A percentile compares a stretch with the other conserved stretches of the same genome.
Conservation (phyloP, 2,113 vertebrate species). For the Tenrec ecaudatus region DNA sequence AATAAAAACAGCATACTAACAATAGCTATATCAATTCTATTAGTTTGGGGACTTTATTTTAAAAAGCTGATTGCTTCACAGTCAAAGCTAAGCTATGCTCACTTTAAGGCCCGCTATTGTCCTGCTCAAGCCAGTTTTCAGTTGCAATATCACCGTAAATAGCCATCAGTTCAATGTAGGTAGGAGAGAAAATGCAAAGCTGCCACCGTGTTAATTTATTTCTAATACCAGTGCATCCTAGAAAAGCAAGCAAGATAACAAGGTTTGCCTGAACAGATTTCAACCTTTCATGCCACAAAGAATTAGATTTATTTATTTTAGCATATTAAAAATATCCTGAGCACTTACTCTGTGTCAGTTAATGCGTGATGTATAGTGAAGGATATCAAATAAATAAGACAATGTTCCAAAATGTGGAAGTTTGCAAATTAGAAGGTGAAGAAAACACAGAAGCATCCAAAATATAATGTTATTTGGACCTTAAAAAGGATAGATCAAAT, state of each 20-base stretch:
- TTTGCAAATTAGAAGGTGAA: neutral
- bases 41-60: neutral
- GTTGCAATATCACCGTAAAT: slow-evolving; percentile 29
- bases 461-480: neutral
- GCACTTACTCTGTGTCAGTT: neutral
- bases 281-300: neutral
- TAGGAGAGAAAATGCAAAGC: slow-evolving; percentile 21
- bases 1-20: neutral
- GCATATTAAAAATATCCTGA: neutral
- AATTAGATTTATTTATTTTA: neutral
- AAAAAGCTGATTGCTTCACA: neutral
- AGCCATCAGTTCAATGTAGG: slow-evolving; percentile 38
- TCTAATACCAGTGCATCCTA: slow-evolving; percentile 3
- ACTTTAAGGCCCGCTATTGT: neutral
- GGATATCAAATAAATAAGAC: neutral
- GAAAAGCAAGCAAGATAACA: neutral
- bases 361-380: neutral
- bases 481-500: neutral
- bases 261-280: slow-evolving; percentile 4
- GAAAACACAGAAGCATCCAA: neutral
- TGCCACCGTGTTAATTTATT: slow-evolving; percentile 47
- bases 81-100: neutral
- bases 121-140: slow-evolving; percentile 27
- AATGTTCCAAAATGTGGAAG: neutral
- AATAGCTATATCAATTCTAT: neutral